These are phyloP conservation scores for Exaiptasia diaphana DNA, from an alignment of 64 coral and sea anemone species.

Conservation along the genomic window DNA sequence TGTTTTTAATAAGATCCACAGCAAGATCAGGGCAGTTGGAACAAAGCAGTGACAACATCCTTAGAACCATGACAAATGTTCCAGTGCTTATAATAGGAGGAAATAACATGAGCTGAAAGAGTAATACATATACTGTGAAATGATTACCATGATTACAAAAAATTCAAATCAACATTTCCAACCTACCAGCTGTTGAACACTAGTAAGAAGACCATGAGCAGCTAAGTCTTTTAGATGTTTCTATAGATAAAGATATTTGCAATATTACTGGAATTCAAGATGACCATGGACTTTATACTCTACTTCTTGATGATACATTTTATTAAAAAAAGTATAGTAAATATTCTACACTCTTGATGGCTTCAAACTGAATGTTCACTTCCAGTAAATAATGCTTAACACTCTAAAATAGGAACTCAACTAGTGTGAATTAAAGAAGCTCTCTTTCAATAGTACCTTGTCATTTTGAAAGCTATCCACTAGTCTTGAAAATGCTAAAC, in stretches of 20 bases:
- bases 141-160: background rate
- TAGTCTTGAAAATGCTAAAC: slow-evolving; percentile 90
- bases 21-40: slow-evolving; percentile 84
- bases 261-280: too few relatives aligned
- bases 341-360: too few relatives aligned
- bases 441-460: slow-evolving; percentile 75
- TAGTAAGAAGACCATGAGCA: slow-evolving; percentile 85
- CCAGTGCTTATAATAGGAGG: slow-evolving; percentile 89
- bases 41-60: slow-evolving; percentile 94
- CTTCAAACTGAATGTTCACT: too few relatives aligned
- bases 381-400: too few relatives aligned
- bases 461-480: slow-evolving; percentile 97
- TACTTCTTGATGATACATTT: too few relatives aligned
- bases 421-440: too few relatives aligned
- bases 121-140: background rate
- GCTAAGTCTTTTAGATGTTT: slow-evolving; percentile 82
- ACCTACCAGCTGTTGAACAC: slow-evolving; percentile 89
- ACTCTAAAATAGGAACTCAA: too few relatives aligned
- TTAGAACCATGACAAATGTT: slow-evolving; percentile 94
- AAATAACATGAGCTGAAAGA: slow-evolving; percentile 71
- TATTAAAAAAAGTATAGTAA: too few relatives aligned
- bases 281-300: too few relatives aligned
- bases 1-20: slow-evolving; percentile 85
- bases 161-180: background rate
- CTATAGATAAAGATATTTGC: slow-evolving; percentile 32